Conservation (phyloP, 2,797 vertebrate genomes). For the Liasis olivaceus region DNA sequence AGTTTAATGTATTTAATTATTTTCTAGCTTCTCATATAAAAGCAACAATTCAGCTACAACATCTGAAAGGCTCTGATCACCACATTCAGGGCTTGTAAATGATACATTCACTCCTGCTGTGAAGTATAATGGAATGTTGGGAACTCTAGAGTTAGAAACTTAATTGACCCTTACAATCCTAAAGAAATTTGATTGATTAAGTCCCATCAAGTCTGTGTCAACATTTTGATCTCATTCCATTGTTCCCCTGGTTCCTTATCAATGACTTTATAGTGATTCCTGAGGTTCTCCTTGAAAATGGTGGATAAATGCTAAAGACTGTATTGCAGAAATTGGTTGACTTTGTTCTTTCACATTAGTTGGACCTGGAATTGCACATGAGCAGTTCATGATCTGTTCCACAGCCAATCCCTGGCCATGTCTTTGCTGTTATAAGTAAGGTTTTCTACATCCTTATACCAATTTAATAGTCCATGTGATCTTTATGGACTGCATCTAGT, state of each 20-base stretch:
- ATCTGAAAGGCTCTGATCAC: not conserved
- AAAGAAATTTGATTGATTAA: not conserved
- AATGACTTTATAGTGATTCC: not conserved
- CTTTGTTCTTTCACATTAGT: not conserved
- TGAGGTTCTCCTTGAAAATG: not conserved
- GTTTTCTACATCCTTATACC: not conserved
- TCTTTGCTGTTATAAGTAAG: not conserved
- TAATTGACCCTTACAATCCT: not conserved
- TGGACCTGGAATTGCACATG: not conserved
- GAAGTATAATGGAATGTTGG: not conserved
- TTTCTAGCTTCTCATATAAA: not conserved
- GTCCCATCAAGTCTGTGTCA: not conserved
- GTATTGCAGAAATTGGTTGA: not conserved
- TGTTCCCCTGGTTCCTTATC: not conserved
- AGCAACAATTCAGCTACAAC: not conserved
- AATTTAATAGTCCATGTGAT: not conserved
- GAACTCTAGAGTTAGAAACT: not conserved
- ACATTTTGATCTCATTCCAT: not conserved
- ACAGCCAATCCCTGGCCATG: not conserved
- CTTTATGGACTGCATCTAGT: not conserved
- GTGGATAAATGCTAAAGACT: not conserved
- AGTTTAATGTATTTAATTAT: not conserved
- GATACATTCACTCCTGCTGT: not conserved
- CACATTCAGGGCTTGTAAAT: not conserved
- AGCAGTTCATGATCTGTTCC: not conserved